Evolutionary conservation across 1,140 invertebrate genomes (phyloP).

Genomic region (Cyclina sinensis): DNA sequence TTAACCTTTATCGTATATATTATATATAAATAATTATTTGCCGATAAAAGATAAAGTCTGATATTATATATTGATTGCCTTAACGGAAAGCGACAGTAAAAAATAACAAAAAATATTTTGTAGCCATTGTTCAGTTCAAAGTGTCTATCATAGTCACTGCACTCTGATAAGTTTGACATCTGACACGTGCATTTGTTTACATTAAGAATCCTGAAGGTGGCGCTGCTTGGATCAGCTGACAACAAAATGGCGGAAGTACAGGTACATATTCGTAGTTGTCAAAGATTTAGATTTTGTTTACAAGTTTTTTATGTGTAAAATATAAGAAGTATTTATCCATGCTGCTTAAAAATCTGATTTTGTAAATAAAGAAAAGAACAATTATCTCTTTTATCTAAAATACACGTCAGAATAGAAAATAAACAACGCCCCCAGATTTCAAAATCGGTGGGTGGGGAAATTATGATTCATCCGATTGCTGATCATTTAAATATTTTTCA

Average conservation of each 20-base stretch:
- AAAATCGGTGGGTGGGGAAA: constrained; percentile 6
- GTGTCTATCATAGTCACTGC: too few species aligned
- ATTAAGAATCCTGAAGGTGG: constrained; percentile 44
- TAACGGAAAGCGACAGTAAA: too few species aligned
- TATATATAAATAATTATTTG: too few species aligned
- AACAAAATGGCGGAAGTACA: constrained; percentile 64
- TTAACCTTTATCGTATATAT: too few species aligned
- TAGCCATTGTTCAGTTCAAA: too few species aligned
- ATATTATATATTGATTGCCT: too few species aligned
- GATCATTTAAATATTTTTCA: too few species aligned
- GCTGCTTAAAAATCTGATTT: too few species aligned
- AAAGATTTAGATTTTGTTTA: constrained; percentile 27
- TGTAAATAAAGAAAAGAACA: too few species aligned
- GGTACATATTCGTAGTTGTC: constrained; percentile 36
- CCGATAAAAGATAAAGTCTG: too few species aligned
- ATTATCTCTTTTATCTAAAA: too few species aligned
- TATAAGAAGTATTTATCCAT: background rate
- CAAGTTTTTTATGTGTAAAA: background rate
- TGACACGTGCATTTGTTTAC: constrained; percentile 63
- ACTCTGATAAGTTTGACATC: constrained; percentile 13
- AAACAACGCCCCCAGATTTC: constrained; percentile 46
- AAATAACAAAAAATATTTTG: too few species aligned
- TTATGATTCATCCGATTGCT: constrained; percentile 30
- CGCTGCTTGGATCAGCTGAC: constrained; percentile 55
- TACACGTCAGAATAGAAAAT: background rate